Percentiles rank a stretch among this genome's conserved stretches.
Evolutionary conservation across 2,113 vertebrate species (phyloP).

Genomic region (Chaenogobius annularis): DNA sequence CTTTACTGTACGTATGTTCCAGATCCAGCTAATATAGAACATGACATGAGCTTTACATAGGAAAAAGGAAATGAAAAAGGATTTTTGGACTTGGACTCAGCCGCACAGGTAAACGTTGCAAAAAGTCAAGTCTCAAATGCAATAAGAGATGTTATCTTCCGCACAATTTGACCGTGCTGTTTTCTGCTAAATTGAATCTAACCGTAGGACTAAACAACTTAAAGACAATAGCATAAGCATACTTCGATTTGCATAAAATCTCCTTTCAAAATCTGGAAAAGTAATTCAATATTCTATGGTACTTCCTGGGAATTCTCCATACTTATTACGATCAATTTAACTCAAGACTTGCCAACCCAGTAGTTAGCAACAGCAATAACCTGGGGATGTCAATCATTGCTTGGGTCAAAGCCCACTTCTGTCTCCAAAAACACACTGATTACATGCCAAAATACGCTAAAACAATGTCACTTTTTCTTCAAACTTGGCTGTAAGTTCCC

Average conservation of each 20-base stretch:
- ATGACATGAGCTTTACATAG: conserved; percentile 64
- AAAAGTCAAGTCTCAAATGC: conserved; percentile 60
- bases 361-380: conserved; percentile 42
- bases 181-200: conserved; percentile 56
- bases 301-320: conserved; percentile 56
- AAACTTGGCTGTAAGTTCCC: conserved; percentile 43
- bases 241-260: conserved; percentile 57
- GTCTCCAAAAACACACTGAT: conserved; percentile 5
- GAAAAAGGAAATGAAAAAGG: conserved; percentile 73
- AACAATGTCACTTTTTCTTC: conserved; percentile 1
- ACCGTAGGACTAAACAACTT: conserved; percentile 49
- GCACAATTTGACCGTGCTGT: conserved; percentile 58
- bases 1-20: conserved; percentile 31
- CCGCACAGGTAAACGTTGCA: conserved; percentile 49
- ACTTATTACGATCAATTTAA: conserved; percentile 48
- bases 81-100: conserved; percentile 56
- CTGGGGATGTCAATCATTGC: conserved; percentile 21
- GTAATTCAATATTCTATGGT: conserved; percentile 60
- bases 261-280: conserved; percentile 6
- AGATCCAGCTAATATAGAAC: conserved; percentile 66
- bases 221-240: conserved; percentile 48
- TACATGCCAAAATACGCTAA: conserved; percentile 5
- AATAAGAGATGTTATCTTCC: conserved; percentile 64
- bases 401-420: not conserved
- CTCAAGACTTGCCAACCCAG: conserved; percentile 42